A percentile compares a stretch with the other conserved stretches of the same genome.
phyloP scores from a whole-genome alignment of 2,113 vertebrate species.

The Megaceryle maxima region DNA sequence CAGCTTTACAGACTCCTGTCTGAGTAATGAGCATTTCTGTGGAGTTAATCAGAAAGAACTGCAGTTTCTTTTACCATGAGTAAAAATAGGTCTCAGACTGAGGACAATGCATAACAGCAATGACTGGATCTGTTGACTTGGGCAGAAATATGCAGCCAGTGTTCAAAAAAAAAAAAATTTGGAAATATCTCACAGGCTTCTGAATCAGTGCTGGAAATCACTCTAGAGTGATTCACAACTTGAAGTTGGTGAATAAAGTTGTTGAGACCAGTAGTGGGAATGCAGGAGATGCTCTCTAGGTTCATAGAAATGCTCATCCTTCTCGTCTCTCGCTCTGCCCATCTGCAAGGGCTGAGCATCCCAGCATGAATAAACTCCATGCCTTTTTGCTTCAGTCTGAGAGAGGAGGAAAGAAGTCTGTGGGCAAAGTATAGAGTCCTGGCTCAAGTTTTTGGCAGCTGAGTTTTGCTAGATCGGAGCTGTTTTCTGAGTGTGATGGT shows the following conservation, averaged over 20 bases:
- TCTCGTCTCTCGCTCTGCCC: background rate
- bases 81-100: background rate
- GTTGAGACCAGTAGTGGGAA: background rate
- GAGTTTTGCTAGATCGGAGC: background rate
- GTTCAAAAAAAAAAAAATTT: background rate
- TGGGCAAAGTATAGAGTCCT: background rate
- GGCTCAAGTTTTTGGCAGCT: background rate
- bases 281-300: background rate
- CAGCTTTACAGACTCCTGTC: background rate
- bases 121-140: slow-evolving; percentile 38
- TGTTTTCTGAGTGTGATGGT: background rate
- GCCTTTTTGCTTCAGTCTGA: background rate
- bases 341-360: background rate
- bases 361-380: background rate
- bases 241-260: background rate
- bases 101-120: slow-evolving; percentile 37
- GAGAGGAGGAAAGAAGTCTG: background rate
- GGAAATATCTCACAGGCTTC: background rate
- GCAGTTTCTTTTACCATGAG: background rate
- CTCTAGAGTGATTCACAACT: background rate
- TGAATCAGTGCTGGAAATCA: background rate
- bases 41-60: slow-evolving; percentile 33
- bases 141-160: background rate
- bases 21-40: slow-evolving; percentile 25
- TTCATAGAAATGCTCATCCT: background rate